Evolutionary conservation across 2,888 invertebrate species (phyloP), one percentile per base, ranked within the genome.

Genomic region (Scrobipalpa costella): DNA sequence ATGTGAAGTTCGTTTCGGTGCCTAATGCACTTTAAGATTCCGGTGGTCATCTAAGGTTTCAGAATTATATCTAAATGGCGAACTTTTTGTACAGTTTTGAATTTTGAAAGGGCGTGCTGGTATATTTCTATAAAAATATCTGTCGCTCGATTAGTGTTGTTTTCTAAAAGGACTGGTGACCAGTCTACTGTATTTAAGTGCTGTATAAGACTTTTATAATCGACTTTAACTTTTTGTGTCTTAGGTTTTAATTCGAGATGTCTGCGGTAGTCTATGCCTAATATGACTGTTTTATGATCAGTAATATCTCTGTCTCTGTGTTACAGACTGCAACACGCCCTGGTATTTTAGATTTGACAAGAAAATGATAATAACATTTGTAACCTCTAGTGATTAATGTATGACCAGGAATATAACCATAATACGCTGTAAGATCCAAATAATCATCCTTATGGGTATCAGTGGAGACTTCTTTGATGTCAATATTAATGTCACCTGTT

Each of bases 381-480:
- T 17, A 19, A 8, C 49, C 49, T 17, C 49, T 15, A 19, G 49
- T 49, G 17, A 19, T 17, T 17, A 49, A 49, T 8, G 6, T 17
- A 49, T 49, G 49, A 19, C 49, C 49, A 7, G 17, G 15, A 49
- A 17, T 49, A 19, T 49, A 49, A 17, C 49, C 49, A 49, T 49
- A 49, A 19, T 49, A 19, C 8, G 49, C 49, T 7, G 49, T 49
- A 8, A 49, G 49, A 17, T 17, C 17, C 8, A 49, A 9, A 15
- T 49, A 49, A 7, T 49, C 49, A 49, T 17, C 17, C 19, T 49
- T 49, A 9, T 49, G 17, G 8, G 8, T n/a, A 15, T 49, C 49
- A 49, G 17, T 17, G 17, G 49, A 49, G 17, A 19, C 19, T 8
- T 49, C 49, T 49, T 49, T 49, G 7, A 49, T 49, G 17, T 49